Evolutionary conservation across 2,797 vertebrate species (phyloP).

Genomic region (Kryptopterus vitreolus): DNA sequence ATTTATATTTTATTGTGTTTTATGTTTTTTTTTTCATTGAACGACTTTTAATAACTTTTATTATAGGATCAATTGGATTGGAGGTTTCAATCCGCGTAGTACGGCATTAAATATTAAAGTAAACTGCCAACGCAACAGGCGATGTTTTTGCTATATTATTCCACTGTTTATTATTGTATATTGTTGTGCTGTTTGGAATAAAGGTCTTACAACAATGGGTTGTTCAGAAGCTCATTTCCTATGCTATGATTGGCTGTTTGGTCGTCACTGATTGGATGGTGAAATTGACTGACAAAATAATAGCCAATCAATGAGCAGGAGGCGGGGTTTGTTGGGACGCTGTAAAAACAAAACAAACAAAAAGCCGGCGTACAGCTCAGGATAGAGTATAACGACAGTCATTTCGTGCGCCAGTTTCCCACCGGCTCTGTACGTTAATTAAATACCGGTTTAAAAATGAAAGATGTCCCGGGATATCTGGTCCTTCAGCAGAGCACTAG

Average conservation of each 20-base stretch:
- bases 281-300: background rate
- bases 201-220: background rate
- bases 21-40: background rate
- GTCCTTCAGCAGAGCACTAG: constrained; percentile 89
- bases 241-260: background rate
- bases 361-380: constrained; percentile 26
- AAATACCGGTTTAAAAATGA: constrained; percentile 71
- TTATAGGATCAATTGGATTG: background rate
- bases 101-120: background rate
- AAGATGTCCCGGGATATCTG: constrained; percentile 87
- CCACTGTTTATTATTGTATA: too few species aligned
- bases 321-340: background rate
- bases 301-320: background rate
- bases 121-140: too few species aligned
- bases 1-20: background rate
- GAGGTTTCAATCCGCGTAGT: background rate
- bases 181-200: constrained; percentile 1
- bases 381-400: background rate
- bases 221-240: background rate
- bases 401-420: background rate
- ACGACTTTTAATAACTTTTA: constrained; percentile 20
- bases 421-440: too few species aligned
- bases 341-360: too few species aligned
- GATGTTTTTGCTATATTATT: background rate
- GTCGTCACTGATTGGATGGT: background rate